Percentiles rank a stretch among this genome's conserved stretches.
Evolutionary conservation across 2,888 invertebrate genomes (phyloP).

Genomic region (Ariolimax columbianus): DNA sequence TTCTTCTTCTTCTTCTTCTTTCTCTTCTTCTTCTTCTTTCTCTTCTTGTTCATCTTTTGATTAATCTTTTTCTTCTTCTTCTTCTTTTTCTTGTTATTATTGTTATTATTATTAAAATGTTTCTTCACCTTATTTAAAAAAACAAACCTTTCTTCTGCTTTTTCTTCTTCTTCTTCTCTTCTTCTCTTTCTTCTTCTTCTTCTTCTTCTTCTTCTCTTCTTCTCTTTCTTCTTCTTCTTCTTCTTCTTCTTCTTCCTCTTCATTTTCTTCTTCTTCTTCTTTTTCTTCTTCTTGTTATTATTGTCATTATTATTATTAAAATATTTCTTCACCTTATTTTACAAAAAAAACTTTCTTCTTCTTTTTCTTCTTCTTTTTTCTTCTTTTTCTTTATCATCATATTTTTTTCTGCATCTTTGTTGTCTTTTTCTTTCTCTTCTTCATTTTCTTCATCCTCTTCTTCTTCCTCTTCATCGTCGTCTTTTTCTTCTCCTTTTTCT

Average conservation of each 20-base stretch:
- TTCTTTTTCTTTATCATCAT: too few relatives aligned
- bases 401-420: background rate
- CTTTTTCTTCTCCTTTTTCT: too few relatives aligned
- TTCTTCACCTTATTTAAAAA: background rate
- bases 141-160: too few relatives aligned
- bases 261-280: background rate
- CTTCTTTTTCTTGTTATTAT: background rate
- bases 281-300: background rate
- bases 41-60: too few relatives aligned
- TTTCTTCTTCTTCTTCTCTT: background rate
- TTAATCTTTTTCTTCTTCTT: background rate
- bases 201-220: background rate
- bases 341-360: background rate
- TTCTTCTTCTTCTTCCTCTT: too few relatives aligned
- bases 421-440: too few relatives aligned
- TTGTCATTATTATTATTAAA: background rate
- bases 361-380: background rate
- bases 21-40: too few relatives aligned
- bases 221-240: background rate
- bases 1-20: too few relatives aligned
- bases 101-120: background rate
- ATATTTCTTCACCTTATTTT: background rate
- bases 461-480: too few relatives aligned
- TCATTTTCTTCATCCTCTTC: too few relatives aligned
- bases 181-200: background rate